Evolutionary conservation across 2,797 vertebrate genomes (phyloP), one percentile per base, ranked within the genome.

Genomic region (Sebastiscus albofasciatus): DNA sequence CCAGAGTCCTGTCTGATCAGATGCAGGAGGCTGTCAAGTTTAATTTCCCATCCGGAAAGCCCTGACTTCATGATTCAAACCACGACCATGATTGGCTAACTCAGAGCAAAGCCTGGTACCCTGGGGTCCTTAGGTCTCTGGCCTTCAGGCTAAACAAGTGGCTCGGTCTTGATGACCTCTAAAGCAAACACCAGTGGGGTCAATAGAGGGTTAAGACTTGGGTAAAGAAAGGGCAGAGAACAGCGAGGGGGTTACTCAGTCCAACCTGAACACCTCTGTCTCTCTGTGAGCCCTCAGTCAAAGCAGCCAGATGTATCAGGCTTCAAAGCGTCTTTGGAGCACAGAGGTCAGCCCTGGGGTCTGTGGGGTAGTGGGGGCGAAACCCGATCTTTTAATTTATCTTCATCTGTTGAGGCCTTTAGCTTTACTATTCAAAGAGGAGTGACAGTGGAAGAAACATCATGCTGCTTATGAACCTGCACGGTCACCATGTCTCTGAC

Each of bases 271-370:
- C 90, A 83, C 79, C 85, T 88, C 78, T 65, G 81, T 59, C 65
- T 89, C 72, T 76, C 66, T 83, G 77, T 54, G 75, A 70, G 70
- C 62, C 75, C 65, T 84, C 64, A 77, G 89, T 91, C 92, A 91
- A 92, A 93, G 80, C 84, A 79, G 80, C 82, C 91, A 92, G 86
- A 94, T 92, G 89, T 93, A 93, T 94, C 89, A 82, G 79, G 85
- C 89, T 94, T 95, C 94, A 94, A 94, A 92, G 87, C 72, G 5
- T 67, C 86, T 80, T 66, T 20, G 54, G 78, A 68, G 67, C 20
- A 24, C 7, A 29, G 75, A 49, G 86, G 82, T 91, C 81, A 84
- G 62, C 34, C 42, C 27, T 14, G 24, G 81, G 81, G 82, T 82
- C 65, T 26, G 60, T 4, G 18, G 55, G 64, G 73, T 27, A 49